Base-by-base conservation (phyloP, 2,888 invertebrate genomes). In the Diachrysia chrysitis region DNA sequence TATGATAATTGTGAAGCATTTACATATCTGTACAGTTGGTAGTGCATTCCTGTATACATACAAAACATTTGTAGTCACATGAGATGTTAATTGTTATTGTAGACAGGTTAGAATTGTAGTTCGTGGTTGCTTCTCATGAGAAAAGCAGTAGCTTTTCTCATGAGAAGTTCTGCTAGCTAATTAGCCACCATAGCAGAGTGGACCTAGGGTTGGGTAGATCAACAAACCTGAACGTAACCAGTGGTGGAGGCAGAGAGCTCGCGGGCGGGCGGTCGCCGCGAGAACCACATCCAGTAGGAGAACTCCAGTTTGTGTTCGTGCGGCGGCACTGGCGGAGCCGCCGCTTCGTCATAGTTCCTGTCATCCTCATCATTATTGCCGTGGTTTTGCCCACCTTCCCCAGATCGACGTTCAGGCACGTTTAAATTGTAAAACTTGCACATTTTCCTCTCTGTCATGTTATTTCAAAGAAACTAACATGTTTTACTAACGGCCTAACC, bases 251-350 rank as follows among this genome's bases (percentile, higher is more conserved):
- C 83, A 69, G 93, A 92, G 51, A 93, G 89, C 63, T 95, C 94
- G 77, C 95, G 89, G 76, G 94, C 89, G 72, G 94, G 93, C 42
- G 96, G 96, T 84, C 96, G 95, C 80, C 96, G 92, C 54, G 96
- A 96, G 89, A 97, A 98, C 99, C 99, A 99, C 91, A 99, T 96
- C 94, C 98, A 98, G 92, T 99, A 99, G 79, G 97, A 97, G 95
- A 98, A 98, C 92, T 99, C 99, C 85, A 99, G 95, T 91, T 97
- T 97, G 92, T 99, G 99, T 93, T 99, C 98, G 80, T 97, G 97
- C 74, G 97, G 97, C 69, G 97, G 97, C 88, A 98, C 97, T 71
- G 88, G 87, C 35, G 93, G 94, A 65, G 93, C 89, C 70, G 87
- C 76, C 57, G 91, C 88, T 57, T 93, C 93, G 9, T 94, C 93